Evolutionary conservation across 2,797 vertebrate genomes (phyloP).

Genomic region (Hafferia zeledoni): DNA sequence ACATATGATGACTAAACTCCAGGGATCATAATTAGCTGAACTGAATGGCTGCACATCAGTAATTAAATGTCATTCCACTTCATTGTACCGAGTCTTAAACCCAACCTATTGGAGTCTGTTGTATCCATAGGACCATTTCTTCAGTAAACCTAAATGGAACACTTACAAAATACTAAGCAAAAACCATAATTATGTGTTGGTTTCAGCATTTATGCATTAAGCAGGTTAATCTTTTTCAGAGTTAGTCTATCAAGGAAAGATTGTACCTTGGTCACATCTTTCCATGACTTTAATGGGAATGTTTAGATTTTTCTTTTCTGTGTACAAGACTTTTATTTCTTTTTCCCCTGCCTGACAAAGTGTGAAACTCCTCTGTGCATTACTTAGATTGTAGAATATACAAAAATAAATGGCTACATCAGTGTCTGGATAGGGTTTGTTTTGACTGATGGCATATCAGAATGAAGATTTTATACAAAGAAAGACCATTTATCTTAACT

Average conservation of each 20-base stretch:
- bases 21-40: constrained; percentile 91
- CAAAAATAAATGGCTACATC: background rate
- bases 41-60: constrained; percentile 90
- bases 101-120: background rate
- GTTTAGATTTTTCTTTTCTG: background rate
- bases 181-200: background rate
- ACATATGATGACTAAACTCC: constrained; percentile 92
- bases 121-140: background rate
- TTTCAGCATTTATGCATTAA: background rate
- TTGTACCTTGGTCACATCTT: background rate
- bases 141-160: background rate
- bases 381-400: background rate
- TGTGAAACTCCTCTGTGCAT: background rate
- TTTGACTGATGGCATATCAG: background rate
- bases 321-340: background rate
- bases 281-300: background rate
- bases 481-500: background rate
- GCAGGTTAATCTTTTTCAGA: background rate
- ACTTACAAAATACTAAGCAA: background rate
- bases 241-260: background rate
- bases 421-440: background rate
- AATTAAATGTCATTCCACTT: constrained; percentile 93
- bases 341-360: background rate
- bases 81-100: constrained; percentile 85
- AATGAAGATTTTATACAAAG: background rate